Conservation (phyloP, 2,888 invertebrate species). For the Cephus runcator region DNA sequence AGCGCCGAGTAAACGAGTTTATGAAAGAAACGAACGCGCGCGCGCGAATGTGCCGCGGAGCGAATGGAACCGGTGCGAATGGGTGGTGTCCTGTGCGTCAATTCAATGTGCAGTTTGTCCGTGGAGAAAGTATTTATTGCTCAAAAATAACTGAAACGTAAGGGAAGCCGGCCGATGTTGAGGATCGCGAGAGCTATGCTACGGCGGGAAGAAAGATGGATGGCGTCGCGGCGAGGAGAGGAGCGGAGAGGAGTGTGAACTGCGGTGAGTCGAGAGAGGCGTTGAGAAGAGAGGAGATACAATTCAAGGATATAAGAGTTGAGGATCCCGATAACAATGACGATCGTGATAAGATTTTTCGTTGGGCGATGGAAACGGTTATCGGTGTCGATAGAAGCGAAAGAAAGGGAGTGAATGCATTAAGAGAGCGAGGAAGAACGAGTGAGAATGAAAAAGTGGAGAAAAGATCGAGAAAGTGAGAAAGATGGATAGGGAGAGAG, state of each 20-base stretch:
- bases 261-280: conserved; percentile 12
- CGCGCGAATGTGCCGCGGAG: conserved; percentile 31
- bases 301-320: neutral
- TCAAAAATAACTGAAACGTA: conserved; percentile 47
- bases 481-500: conserved; percentile 16
- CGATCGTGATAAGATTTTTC: conserved; percentile 25
- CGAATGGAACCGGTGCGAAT: conserved; percentile 40
- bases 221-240: conserved; percentile 31
- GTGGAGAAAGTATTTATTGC: conserved; percentile 66
- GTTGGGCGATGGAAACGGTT: conserved; percentile 20
- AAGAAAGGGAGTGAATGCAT: conserved; percentile 6
- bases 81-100: conserved; percentile 61
- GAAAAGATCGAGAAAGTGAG: conserved; percentile 9
- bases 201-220: conserved; percentile 32
- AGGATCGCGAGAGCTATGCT: conserved; percentile 28
- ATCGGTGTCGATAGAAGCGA: neutral
- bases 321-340: conserved; percentile 25
- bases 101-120: conserved; percentile 64
- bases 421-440: neutral
- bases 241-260: conserved; percentile 28
- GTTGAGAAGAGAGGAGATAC: conserved; percentile 23
- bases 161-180: conserved; percentile 39
- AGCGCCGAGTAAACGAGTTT: conserved; percentile 20
- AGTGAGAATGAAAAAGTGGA: conserved; percentile 2
- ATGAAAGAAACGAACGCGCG: conserved; percentile 22